Base-by-base conservation (phyloP, 2,113 vertebrate genomes). In the Charadrius vociferus region DNA sequence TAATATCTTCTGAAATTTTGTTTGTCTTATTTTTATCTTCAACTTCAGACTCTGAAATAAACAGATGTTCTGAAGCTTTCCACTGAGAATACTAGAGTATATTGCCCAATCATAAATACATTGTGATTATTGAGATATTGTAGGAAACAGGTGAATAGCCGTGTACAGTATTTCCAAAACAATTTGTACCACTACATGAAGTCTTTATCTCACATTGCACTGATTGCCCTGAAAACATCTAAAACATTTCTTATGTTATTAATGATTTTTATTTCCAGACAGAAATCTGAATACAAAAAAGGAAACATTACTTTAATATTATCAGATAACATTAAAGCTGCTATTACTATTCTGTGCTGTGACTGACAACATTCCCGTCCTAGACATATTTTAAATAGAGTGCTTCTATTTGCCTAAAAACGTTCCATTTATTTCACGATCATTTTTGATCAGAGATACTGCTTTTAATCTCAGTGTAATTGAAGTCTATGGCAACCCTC, bases 41-140 rank as follows among this genome's bases (percentile, higher is more conserved):
- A 49, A 7, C 71, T 90, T 81, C 47, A 93, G 84, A 65, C n/a
- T 73, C 72, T 72, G 55, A 94, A 95, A 90, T 93, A 96, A 96
- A 91, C 88, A 93, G 89, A 90, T 93, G 62, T 95, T 97, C 86
- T 71, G 47, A 92, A 86, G 47, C 86, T 92, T 96, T 94, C 92
- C 67, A 65, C 70, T 56, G 77, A 70, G 63, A 90, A 56, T 82
- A 52, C 53, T 91, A 82, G 62, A 66, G 45, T 62, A 80, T 36
- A 45, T 56, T 82, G 47, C 59, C 23, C 18, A 56, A 37, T 80
- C 68, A 77, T 73, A 82, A 87, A 95, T 55, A 67, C 26, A 55
- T 39, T 77, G 45, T 77, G 50, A 43, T 90, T 49, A 77, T 34
- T 3, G 1, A 50, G 58, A 59, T 82, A 59, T 27, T 87, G 67